Evolutionary conservation across 2,797 vertebrate genomes (phyloP).

Genomic region (Onychomys arenicola): DNA sequence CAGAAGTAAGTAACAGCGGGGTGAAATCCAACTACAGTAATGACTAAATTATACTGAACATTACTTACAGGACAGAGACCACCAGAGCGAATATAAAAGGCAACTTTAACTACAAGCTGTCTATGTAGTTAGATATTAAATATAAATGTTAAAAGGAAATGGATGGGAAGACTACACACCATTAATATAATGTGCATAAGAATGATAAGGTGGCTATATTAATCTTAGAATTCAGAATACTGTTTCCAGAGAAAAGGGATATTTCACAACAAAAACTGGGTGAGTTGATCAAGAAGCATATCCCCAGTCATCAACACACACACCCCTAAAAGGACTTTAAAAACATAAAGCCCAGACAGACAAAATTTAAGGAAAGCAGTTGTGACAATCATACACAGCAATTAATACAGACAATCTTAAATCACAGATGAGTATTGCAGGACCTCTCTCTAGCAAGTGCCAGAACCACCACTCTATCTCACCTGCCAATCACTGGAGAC

Average conservation of each 20-base stretch:
- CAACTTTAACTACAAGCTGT: background rate
- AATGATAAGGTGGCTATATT: background rate
- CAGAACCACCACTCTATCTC: background rate
- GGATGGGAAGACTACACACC: background rate
- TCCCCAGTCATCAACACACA: background rate
- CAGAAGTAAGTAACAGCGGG: constrained; percentile 22
- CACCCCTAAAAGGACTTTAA: constrained; percentile 7
- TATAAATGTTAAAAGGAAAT: constrained; percentile 26
- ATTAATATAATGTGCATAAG: background rate
- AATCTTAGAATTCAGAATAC: background rate
- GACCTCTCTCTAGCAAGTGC: background rate
- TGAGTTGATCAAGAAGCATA: background rate
- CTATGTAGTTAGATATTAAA: background rate
- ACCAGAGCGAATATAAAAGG: background rate
- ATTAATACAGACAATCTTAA: background rate
- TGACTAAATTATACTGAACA: background rate
- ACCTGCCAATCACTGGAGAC: background rate
- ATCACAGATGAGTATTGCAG: background rate
- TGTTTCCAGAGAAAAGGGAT: background rate
- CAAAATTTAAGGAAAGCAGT: background rate
- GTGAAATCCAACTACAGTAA: background rate
- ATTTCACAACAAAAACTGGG: background rate
- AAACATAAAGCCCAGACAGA: background rate
- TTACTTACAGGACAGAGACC: constrained; percentile 1
- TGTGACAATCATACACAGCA: background rate